Evolutionary conservation across 2,113 vertebrate genomes (phyloP).

Genomic region (Chaetura pelagica): DNA sequence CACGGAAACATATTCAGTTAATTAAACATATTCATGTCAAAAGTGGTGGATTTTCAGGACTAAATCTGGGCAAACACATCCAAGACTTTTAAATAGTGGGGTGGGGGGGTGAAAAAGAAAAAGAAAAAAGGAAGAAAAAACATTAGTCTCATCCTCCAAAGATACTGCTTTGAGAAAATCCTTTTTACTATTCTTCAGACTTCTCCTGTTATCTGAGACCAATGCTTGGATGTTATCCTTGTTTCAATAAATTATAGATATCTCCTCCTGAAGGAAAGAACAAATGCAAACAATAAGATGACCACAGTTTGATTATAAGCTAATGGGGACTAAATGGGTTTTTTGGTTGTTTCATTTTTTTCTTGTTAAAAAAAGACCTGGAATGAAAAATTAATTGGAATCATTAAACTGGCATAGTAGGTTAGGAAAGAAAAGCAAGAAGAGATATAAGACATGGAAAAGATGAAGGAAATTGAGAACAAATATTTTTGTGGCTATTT

Average conservation of each 20-base stretch:
- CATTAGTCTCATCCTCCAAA: background rate
- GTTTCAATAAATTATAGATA: background rate
- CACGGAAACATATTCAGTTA: rapidly evolving
- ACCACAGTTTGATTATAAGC: background rate
- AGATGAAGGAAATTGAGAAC: background rate
- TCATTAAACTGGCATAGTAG: background rate
- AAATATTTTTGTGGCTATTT: background rate
- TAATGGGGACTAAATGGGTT: background rate
- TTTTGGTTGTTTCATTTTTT: background rate
- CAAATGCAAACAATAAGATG: background rate
- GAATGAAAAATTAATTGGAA: background rate
- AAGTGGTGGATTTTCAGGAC: background rate
- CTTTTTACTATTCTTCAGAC: background rate
- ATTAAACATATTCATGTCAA: background rate
- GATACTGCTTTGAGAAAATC: background rate
- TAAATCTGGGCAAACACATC: background rate
- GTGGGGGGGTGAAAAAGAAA: background rate
- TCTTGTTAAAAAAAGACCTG: background rate
- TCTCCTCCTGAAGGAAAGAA: background rate
- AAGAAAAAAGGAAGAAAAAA: background rate
- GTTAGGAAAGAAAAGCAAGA: background rate
- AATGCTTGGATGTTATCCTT: background rate
- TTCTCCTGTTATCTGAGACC: background rate
- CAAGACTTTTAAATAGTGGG: background rate
- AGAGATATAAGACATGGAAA: background rate